Conservation (phyloP, 2,113 vertebrate species). For the Heloderma charlesbogerti region DNA sequence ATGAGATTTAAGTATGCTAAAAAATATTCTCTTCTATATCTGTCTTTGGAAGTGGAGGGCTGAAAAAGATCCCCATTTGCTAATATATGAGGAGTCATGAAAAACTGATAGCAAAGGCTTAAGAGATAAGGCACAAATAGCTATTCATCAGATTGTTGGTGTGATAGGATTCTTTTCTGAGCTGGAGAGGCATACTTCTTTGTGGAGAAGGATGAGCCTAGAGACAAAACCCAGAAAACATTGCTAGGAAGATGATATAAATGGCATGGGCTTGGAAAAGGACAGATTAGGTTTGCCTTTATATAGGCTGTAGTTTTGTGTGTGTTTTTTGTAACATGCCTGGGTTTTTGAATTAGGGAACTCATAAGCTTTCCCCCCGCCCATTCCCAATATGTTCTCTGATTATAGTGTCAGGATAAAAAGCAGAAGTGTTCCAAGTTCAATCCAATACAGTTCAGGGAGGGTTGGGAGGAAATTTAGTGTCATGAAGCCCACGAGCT, state of each 20-base stretch:
- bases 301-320: no score
- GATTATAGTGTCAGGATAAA: constrained; percentile 29
- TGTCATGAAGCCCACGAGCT: background rate
- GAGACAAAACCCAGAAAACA: constrained; percentile 9
- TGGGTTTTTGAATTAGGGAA: background rate
- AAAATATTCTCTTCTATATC: background rate
- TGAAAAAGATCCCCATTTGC: constrained; percentile 20
- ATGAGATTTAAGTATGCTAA: background rate
- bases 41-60: background rate
- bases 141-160: constrained; percentile 13
- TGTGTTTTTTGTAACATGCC: background rate
- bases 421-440: constrained; percentile 23
- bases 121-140: constrained; percentile 34
- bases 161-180: constrained; percentile 39
- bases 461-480: background rate
- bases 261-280: constrained; percentile 16
- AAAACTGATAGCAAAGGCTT: constrained; percentile 39
- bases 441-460: background rate
- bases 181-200: constrained; percentile 34
- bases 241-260: constrained; percentile 33
- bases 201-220: constrained; percentile 29
- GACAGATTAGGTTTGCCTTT: background rate
- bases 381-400: constrained; percentile 4
- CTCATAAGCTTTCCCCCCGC: background rate
- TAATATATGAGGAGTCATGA: constrained; percentile 38